Evolutionary conservation across 2,888 invertebrate species (phyloP), one percentile per base, ranked within the genome.

Genomic region (Parnassius smintheus): DNA sequence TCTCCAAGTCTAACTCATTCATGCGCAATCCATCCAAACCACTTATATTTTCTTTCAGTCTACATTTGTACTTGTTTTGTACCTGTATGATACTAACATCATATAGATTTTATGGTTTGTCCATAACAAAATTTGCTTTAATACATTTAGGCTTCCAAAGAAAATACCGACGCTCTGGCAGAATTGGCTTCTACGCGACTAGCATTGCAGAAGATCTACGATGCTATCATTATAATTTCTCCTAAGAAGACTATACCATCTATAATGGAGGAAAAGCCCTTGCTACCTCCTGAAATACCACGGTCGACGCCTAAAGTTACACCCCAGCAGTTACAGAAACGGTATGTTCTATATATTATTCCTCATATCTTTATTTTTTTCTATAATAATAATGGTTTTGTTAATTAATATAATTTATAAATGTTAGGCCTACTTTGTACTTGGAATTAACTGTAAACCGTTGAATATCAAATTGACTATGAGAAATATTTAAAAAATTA

Each of bases 141-240:
- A 46, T 12, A 12, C 9, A 59, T 49, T 13, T 62, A 91, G 90
- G 90, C 89, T 2, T 86, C 87, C 52, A 83, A 84, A 72, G 79
- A 82, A 54, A 95, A 94, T 75, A 93, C 93, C 0, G 95, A 95
- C n/a, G 92, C 93, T 46, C 90, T 94, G 13, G 90, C 93, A 11
- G 91, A 93, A n/a, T 92, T 95, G 70, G 83, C 92, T 3, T 88
- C 92, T 0, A 82, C 95, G 13, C 94, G 94, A 70, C 92, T 93
- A 75, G 91, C 92, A n/a, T 86, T 95, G 1, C 91, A 92, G 69
- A 93, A 93, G 80, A 89, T 94, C 61, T 94, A 95, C 80, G 93
- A 93, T 42, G 93, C 93, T 2, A 93, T 95, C 62, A 77, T 92
- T 55, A 87, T 93, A 1, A 78, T 95, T 1, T 93, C 93, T 72